Evolutionary conservation across 2,113 vertebrate species (phyloP), one percentile per base, ranked within the genome.

Genomic region (Ophiodon elongatus): DNA sequence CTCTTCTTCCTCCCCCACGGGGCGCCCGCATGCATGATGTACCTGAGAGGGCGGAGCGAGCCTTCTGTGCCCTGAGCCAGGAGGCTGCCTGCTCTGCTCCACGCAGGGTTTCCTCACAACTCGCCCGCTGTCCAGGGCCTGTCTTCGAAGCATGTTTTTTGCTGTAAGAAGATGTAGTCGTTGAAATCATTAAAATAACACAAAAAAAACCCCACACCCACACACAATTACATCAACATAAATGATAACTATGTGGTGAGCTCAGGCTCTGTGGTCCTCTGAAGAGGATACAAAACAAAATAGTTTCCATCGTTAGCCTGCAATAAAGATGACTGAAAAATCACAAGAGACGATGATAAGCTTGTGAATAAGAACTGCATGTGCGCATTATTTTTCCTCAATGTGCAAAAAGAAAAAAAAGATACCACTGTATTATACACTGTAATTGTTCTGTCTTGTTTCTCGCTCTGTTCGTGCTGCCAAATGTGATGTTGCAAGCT

Each of bases 11-110:
- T 71, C 17, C 60, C 77, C 77, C 59, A 76, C 52, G 65, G 81
- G 77, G 72, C 67, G 80, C 39, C 37, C 65, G 59, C 85, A 63
- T 47, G 76, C 65, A 70, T 13, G 73, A 70, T 13, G 73, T 96
- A 98, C 97, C 95, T 96, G 95, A 86, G 80, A 63, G 47, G 77
- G 82, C 45, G 92, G 83, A 85, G 45, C 77, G 74, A 91, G 64
- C n/a, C 91, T 96, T 91, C 85, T 81, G 87, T 78, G 89, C 82
- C 69, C 78, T 75, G 89, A 93, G 72, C 79, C 65, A 39, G 91
- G 31, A 45, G 65, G 86, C 89, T 92, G 93, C 84, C 90, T 94
- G 92, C 94, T 91, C 60, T 91, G 86, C 83, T 96, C 94, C 83
- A 88, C 71, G 77, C 92, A 83, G 73, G 54, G 69, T 92, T 70